These are phyloP conservation scores for Daktulosphaira vitifoliae DNA, from an alignment of 1,140 invertebrate genomes.

Conservation along the genomic window DNA sequence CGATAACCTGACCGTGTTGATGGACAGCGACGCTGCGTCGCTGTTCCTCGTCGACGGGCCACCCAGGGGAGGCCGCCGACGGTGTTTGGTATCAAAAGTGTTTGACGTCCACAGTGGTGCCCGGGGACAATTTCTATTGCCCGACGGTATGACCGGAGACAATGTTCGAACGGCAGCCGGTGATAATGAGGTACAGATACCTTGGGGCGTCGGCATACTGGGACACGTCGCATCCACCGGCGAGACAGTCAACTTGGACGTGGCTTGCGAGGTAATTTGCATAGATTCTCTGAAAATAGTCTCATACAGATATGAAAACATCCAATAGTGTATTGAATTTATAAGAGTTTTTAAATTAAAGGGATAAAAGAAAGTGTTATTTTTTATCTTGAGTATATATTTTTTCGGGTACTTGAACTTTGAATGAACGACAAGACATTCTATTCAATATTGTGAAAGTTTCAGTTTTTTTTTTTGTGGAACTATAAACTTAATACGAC, in stretches of 20 bases:
- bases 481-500: too few species aligned
- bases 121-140: slow-evolving; percentile 40
- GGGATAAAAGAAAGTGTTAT: too few species aligned
- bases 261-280: slow-evolving; percentile 45
- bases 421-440: too few species aligned
- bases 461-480: too few species aligned
- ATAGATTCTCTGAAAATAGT: too few species aligned
- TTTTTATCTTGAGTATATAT: too few species aligned
- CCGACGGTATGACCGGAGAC: slow-evolving; percentile 12
- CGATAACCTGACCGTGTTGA: slow-evolving; percentile 45
- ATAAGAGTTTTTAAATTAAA: too few species aligned
- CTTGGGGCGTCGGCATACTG: slow-evolving; percentile 54
- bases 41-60: slow-evolving; percentile 46
- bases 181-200: slow-evolving; percentile 44
- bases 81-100: slow-evolving; percentile 46
- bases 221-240: slow-evolving; percentile 54
- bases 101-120: slow-evolving; percentile 44
- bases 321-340: too few species aligned
- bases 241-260: slow-evolving; percentile 47
- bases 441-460: too few species aligned
- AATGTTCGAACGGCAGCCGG: slow-evolving; percentile 31
- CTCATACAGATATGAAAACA: too few species aligned
- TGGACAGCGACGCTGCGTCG: slow-evolving; percentile 46
- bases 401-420: too few species aligned
- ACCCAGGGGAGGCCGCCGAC: slow-evolving; percentile 40